Evolutionary conservation across 2,888 invertebrate species (phyloP).

Genomic region (Phytoseiulus persimilis): DNA sequence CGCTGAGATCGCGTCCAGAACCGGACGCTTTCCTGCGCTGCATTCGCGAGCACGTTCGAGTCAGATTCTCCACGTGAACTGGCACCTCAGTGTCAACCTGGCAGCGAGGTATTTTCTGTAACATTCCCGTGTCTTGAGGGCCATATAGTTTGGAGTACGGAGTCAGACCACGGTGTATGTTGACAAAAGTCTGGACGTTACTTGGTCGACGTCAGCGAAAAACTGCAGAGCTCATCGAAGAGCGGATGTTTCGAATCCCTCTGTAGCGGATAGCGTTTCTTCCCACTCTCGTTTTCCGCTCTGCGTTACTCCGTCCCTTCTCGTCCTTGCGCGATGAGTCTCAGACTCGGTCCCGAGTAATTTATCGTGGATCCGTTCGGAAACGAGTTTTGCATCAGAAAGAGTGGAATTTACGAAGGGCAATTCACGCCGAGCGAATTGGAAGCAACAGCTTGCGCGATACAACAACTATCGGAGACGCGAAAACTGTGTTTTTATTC

Average conservation of each 20-base stretch:
- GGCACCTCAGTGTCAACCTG: neutral
- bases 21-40: neutral
- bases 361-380: too few relatives aligned
- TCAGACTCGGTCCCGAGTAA: too few relatives aligned
- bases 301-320: too few relatives aligned
- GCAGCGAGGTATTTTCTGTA: neutral
- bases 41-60: neutral
- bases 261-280: neutral
- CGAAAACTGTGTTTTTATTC: neutral
- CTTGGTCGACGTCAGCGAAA: neutral
- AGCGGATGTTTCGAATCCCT: neutral
- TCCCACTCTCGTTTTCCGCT: too few relatives aligned
- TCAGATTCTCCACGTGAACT: neutral
- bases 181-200: neutral
- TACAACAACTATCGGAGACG: neutral
- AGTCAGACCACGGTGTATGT: neutral
- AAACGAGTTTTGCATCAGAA: too few relatives aligned
- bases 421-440: too few relatives aligned
- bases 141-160: neutral
- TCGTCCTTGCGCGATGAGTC: too few relatives aligned
- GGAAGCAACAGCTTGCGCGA: too few relatives aligned
- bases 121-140: neutral
- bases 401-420: too few relatives aligned
- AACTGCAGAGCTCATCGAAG: neutral
- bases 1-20: neutral